These are phyloP conservation scores for Oscheius myriophilus DNA, from an alignment of 2,888 invertebrate genomes.

Conservation along the genomic window DNA sequence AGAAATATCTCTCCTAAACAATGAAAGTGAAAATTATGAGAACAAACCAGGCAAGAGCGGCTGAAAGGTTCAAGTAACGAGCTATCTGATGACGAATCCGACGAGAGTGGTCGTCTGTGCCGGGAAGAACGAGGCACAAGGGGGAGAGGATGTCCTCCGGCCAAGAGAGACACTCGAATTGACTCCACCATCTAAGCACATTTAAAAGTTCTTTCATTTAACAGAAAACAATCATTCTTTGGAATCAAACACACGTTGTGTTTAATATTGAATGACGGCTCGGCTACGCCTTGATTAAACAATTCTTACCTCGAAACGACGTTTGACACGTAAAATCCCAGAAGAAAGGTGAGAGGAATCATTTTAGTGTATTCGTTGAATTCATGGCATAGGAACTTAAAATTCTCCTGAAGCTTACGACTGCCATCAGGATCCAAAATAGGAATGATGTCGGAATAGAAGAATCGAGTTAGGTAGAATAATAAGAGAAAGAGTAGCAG, in stretches of 20 bases:
- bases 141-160: slow-evolving; percentile 56
- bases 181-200: slow-evolving; percentile 54
- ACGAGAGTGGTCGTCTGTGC: slow-evolving; percentile 32
- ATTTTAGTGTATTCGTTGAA: slow-evolving; percentile 58
- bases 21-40: too few species aligned
- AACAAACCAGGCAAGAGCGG: slow-evolving; percentile 52
- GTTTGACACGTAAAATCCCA: slow-evolving; percentile 63
- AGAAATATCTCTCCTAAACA: slow-evolving; percentile 51
- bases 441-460: slow-evolving; percentile 42
- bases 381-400: slow-evolving; percentile 37
- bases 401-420: slow-evolving; percentile 33
- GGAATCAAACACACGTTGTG: too few species aligned
- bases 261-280: too few species aligned
- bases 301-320: slow-evolving; percentile 51
- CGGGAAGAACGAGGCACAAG: slow-evolving; percentile 48
- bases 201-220: too few species aligned
- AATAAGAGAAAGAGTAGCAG: slow-evolving; percentile 46
- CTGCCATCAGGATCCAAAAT: slow-evolving; percentile 37
- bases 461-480: slow-evolving; percentile 51
- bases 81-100: slow-evolving; percentile 55
- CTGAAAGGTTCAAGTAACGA: slow-evolving; percentile 57
- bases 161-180: slow-evolving; percentile 58
- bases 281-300: neutral
- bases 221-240: too few species aligned
- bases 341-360: slow-evolving; percentile 60